Evolutionary conservation across 2,797 vertebrate species (phyloP).

Genomic region (Silurus lanzhouensis): DNA sequence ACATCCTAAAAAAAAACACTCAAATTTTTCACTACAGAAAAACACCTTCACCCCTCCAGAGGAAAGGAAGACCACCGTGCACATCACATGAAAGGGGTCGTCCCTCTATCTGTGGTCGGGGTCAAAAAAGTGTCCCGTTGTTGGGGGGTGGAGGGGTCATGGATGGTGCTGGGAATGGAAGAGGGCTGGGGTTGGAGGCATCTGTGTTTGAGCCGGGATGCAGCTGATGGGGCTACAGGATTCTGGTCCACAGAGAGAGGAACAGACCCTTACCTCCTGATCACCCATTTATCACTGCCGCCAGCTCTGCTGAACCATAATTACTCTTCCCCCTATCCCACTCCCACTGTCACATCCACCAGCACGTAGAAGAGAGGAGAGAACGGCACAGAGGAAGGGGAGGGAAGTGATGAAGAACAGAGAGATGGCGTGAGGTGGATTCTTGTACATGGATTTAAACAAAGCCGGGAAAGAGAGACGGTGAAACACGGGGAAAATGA

Average conservation of each 20-base stretch:
- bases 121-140: conserved; percentile 34
- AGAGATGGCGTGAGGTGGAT: conserved; percentile 44
- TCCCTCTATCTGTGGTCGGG: conserved; percentile 17
- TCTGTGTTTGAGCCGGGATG: conserved; percentile 57
- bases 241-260: conserved; percentile 90
- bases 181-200: conserved; percentile 50
- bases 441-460: conserved; percentile 23
- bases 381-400: conserved; percentile 66
- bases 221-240: conserved; percentile 90
- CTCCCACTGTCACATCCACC: conserved; percentile 63
- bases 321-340: conserved; percentile 87
- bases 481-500: not conserved
- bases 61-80: conserved; percentile 44
- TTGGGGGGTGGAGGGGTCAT: conserved; percentile 22
- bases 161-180: conserved; percentile 18
- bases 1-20: not conserved
- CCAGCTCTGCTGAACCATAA: conserved; percentile 95
- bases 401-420: conserved; percentile 54
- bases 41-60: not conserved
- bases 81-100: conserved; percentile 23
- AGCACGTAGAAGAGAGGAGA: conserved; percentile 26
- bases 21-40: not conserved
- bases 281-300: conserved; percentile 99
- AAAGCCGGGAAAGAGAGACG: conserved; percentile 48
- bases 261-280: conserved; percentile 88